Conservation (phyloP, 1,140 invertebrate genomes). For the Parasteatoda tepidariorum region DNA sequence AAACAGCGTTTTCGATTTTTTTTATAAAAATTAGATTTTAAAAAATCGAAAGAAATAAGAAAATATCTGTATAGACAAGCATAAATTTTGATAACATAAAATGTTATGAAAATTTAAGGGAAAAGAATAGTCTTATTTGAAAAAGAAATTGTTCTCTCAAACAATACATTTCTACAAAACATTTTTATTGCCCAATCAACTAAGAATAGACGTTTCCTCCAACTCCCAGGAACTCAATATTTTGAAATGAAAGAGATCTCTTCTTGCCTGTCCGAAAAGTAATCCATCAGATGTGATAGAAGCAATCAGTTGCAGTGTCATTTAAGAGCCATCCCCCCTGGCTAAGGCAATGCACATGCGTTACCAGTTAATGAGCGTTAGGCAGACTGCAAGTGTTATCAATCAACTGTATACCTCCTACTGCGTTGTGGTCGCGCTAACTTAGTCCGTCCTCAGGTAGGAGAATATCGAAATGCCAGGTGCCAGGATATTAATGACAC, state of each 20-base stretch:
- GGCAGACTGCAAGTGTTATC: conserved; percentile 41
- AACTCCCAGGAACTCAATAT: not conserved
- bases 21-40: too few species aligned
- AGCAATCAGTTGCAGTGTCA: conserved; percentile 41
- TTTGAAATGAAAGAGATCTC: not conserved
- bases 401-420: conserved; percentile 30
- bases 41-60: too few species aligned
- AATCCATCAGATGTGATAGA: conserved; percentile 38
- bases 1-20: too few species aligned
- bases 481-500: conserved; percentile 52
- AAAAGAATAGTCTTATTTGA: too few species aligned
- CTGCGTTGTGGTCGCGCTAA: conserved; percentile 27
- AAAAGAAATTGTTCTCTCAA: too few species aligned
- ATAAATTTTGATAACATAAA: too few species aligned
- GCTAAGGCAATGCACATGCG: conserved; percentile 17
- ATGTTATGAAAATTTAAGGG: too few species aligned
- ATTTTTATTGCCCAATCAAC: too few species aligned
- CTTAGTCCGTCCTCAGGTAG: conserved; percentile 35
- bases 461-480: conserved; percentile 45
- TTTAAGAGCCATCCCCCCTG: conserved; percentile 38
- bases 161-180: too few species aligned
- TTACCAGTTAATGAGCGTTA: conserved; percentile 42
- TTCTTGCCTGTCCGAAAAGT: conserved; percentile 4
- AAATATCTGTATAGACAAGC: too few species aligned
- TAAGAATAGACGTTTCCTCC: too few species aligned